These are phyloP conservation scores for Drosophila acutilabella DNA, from an alignment of 2,888 invertebrate species.

Conservation along the genomic window DNA sequence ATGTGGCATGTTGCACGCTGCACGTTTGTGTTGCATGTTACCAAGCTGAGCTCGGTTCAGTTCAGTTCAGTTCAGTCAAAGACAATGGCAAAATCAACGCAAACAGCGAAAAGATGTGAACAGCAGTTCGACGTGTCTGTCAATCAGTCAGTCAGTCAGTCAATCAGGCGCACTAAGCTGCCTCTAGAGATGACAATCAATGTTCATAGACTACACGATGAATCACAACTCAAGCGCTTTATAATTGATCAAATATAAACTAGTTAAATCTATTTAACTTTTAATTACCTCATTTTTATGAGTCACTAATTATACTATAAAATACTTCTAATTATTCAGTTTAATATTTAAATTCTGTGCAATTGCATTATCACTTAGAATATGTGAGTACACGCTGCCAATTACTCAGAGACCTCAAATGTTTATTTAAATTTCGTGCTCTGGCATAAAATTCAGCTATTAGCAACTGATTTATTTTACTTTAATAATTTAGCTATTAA, in stretches of 20 bases:
- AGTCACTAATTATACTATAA: too few species aligned
- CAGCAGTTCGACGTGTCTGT: slow-evolving; percentile 41
- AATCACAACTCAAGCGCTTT: not conserved
- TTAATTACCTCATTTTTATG: not conserved
- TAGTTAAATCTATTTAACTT: not conserved
- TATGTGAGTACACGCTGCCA: not conserved
- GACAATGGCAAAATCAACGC: slow-evolving; percentile 62
- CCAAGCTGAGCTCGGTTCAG: slow-evolving; percentile 2
- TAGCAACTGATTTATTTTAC: too few species aligned
- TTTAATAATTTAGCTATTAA: too few species aligned
- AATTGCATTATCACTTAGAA: not conserved
- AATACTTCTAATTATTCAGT: too few species aligned
- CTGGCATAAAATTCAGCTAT: too few species aligned
- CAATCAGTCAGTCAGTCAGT: slow-evolving; percentile 26
- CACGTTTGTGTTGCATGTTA: slow-evolving; percentile 32
- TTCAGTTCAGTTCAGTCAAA: slow-evolving; percentile 25
- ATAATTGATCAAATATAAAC: not conserved
- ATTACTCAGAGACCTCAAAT: not conserved
- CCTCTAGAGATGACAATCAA: slow-evolving; percentile 31
- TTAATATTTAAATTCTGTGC: not conserved
- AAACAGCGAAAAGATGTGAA: slow-evolving; percentile 49
- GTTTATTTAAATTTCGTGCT: too few species aligned
- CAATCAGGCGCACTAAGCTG: slow-evolving; percentile 5
- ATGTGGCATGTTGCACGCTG: slow-evolving; percentile 3
- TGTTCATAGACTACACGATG: not conserved